Percentiles rank a stretch among this genome's conserved stretches.
Conservation (phyloP, 2,888 invertebrate genomes). For the Cryptus armator region DNA sequence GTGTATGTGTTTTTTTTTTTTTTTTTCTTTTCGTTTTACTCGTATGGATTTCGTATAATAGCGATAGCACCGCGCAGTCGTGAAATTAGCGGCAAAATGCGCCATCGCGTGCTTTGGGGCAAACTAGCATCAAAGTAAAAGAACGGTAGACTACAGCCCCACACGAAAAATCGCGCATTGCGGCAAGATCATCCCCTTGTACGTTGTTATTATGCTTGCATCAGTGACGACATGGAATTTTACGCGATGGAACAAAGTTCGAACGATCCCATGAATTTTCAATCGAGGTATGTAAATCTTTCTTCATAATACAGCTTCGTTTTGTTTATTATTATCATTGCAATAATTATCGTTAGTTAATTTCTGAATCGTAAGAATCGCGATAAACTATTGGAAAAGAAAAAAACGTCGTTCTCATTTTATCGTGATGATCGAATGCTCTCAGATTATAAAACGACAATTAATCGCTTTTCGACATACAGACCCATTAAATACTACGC, state of each 20-base stretch:
- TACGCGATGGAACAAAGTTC: slow-evolving; percentile 13
- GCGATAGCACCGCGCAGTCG: slow-evolving; percentile 62
- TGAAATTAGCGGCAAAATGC: slow-evolving; percentile 63
- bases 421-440: not conserved
- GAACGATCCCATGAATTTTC: slow-evolving; percentile 42
- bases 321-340: not conserved
- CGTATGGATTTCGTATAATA: not conserved
- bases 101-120: slow-evolving; percentile 49
- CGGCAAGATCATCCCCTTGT: slow-evolving; percentile 41
- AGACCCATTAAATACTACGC: not conserved
- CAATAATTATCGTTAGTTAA: not conserved
- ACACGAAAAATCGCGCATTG: slow-evolving; percentile 64
- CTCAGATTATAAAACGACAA: not conserved
- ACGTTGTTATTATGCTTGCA: slow-evolving; percentile 36
- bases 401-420: slow-evolving; percentile 1
- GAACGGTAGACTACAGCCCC: slow-evolving; percentile 26
- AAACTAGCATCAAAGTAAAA: slow-evolving; percentile 22
- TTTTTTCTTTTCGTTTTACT: not conserved
- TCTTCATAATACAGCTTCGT: not conserved
- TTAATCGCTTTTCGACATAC: not conserved
- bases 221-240: slow-evolving; percentile 26
- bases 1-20: not conserved
- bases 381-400: not conserved
- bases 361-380: not conserved
- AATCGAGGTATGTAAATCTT: slow-evolving; percentile 45